These are phyloP conservation scores for Meloe dianella DNA, from an alignment of 2,888 invertebrate species.

Conservation along the genomic window DNA sequence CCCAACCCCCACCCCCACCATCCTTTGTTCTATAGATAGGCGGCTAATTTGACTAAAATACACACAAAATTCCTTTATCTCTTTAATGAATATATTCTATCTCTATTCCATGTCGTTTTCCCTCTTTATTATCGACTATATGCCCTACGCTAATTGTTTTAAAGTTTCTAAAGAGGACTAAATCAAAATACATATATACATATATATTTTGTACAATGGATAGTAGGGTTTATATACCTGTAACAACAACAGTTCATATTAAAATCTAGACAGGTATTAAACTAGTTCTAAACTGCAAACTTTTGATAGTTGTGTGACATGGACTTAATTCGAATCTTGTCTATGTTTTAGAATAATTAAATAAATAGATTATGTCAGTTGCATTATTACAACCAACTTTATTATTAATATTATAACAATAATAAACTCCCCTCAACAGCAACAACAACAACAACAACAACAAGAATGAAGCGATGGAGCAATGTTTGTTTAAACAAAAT, in stretches of 20 bases:
- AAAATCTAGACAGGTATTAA: constrained; percentile 11
- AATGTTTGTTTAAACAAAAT: neutral
- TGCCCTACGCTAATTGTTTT: too few relatives aligned
- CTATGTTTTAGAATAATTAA: neutral
- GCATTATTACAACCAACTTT: neutral
- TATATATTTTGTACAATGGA: neutral
- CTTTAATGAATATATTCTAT: too few relatives aligned
- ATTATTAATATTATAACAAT: neutral
- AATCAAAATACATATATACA: neutral
- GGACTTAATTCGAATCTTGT: constrained; percentile 10
- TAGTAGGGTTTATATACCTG: too few relatives aligned
- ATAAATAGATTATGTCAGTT: neutral
- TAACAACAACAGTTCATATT: neutral
- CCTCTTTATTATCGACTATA: too few relatives aligned
- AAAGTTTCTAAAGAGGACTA: too few relatives aligned
- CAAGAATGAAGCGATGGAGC: too few relatives aligned
- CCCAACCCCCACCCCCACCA: too few relatives aligned
- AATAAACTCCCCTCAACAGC: neutral
- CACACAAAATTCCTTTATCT: too few relatives aligned
- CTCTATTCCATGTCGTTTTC: too few relatives aligned
- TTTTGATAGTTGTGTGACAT: constrained; percentile 14
- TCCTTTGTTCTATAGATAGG: too few relatives aligned
- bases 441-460: too few relatives aligned
- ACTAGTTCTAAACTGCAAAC: constrained; percentile 5
- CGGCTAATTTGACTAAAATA: too few relatives aligned